Conservation (phyloP, 1,140 invertebrate species). For the Ceratina australensis region DNA sequence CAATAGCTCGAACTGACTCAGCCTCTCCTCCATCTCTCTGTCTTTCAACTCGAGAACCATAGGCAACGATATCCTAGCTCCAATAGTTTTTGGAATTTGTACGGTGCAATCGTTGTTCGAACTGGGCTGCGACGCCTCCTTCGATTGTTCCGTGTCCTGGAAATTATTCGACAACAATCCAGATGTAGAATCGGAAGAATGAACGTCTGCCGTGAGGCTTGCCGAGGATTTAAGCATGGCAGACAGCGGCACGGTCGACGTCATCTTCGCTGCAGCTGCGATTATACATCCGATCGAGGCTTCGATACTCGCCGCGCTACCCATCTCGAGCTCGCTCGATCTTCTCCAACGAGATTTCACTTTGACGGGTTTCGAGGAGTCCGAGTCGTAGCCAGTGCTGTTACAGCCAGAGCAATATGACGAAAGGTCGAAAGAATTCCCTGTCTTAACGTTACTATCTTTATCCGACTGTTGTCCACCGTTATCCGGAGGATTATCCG, state of each 20-base stretch:
- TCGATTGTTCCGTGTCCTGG: slow-evolving; percentile 40
- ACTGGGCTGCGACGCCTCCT: slow-evolving; percentile 14
- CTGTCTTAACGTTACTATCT: slow-evolving; percentile 68
- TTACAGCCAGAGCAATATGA: slow-evolving; percentile 55
- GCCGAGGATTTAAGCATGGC: slow-evolving; percentile 23
- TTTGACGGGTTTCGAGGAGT: slow-evolving; percentile 87
- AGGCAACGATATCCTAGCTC: slow-evolving; percentile 69
- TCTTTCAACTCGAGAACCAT: slow-evolving; percentile 72
- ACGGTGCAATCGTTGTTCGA: slow-evolving; percentile 38
- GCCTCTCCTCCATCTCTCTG: slow-evolving; percentile 84
- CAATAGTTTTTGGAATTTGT: slow-evolving; percentile 56
- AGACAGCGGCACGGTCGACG: slow-evolving; percentile 74
- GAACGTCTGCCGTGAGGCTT: slow-evolving; percentile 27
- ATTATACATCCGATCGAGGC: slow-evolving; percentile 50
- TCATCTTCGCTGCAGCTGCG: slow-evolving; percentile 67
- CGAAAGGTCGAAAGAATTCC: slow-evolving; percentile 59
- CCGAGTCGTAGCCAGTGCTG: slow-evolving; percentile 74
- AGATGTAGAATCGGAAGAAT: slow-evolving; percentile 22
- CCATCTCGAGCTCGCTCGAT: slow-evolving; percentile 90
- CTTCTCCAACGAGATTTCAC: slow-evolving; percentile 92
- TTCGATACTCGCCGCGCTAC: slow-evolving; percentile 67
- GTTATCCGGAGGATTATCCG: slow-evolving; percentile 59
- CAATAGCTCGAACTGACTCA: slow-evolving; percentile 89
- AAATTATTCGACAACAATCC: slow-evolving; percentile 34
- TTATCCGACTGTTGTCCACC: slow-evolving; percentile 62